These are phyloP conservation scores for Cyprinus carpio DNA, from an alignment of 2,113 vertebrate genomes.

Conservation along the genomic window DNA sequence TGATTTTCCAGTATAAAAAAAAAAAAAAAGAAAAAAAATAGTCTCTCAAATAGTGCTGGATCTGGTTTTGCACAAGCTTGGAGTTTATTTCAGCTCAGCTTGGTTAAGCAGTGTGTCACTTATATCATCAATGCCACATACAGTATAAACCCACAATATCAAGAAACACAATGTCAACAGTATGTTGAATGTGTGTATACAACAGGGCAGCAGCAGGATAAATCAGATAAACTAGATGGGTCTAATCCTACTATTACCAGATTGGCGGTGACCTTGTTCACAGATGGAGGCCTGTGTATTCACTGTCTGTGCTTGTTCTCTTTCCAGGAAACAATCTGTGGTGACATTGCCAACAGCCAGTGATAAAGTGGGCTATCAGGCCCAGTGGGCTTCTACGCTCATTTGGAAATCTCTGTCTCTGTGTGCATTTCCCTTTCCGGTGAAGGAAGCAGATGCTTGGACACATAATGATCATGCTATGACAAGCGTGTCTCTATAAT, in stretches of 20 bases:
- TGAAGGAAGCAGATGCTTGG: constrained; percentile 21
- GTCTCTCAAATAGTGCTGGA: background rate
- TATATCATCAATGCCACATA: background rate
- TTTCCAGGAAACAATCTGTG: constrained; percentile 33
- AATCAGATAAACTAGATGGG: constrained; percentile 25
- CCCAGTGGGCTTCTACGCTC: constrained; percentile 34
- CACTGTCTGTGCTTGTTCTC: constrained; percentile 22
- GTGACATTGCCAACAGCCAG: constrained; percentile 33
- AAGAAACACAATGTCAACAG: constrained; percentile 1
- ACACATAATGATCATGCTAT: constrained; percentile 8
- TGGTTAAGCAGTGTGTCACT: background rate
- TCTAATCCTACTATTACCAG: constrained; percentile 29
- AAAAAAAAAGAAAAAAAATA: background rate
- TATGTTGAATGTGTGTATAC: background rate
- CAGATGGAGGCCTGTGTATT: constrained; percentile 36
- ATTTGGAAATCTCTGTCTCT: background rate
- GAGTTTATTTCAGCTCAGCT: background rate
- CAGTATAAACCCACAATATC: background rate
- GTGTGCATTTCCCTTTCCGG: constrained; percentile 42
- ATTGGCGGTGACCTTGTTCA: constrained; percentile 28
- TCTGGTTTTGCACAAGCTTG: background rate
- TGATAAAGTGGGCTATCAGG: constrained; percentile 56
- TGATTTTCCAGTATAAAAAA: background rate
- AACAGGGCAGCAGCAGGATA: background rate
- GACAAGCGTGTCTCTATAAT: constrained; percentile 47